Conservation (phyloP, 2,113 vertebrate genomes). For the Nymphicus hollandicus region DNA sequence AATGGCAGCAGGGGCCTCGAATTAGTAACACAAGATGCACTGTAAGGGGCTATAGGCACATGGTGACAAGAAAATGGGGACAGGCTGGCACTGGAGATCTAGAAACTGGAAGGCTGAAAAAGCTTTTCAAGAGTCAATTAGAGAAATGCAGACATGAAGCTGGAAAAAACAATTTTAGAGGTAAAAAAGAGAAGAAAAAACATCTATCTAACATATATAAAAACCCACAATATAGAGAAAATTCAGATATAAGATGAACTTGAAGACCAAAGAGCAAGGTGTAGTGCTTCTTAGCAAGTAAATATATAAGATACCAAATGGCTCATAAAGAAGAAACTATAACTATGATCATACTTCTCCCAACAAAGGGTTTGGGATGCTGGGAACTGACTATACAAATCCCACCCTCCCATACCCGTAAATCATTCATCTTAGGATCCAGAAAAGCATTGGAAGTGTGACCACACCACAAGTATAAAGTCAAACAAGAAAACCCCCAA, state of each 20-base stretch:
- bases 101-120: not conserved
- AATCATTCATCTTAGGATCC: not conserved
- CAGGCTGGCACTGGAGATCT: not conserved
- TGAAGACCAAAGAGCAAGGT: not conserved
- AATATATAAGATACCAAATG: not conserved
- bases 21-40: fast-evolving
- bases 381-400: not conserved
- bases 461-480: not conserved
- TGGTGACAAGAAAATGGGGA: not conserved
- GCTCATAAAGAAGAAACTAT: not conserved
- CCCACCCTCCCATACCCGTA: no score
- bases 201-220: not conserved
- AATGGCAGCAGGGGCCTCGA: not conserved
- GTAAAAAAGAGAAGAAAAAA: not conserved
- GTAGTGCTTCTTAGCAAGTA: not conserved
- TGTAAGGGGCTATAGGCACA: not conserved
- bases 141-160: not conserved
- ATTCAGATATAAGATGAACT: not conserved
- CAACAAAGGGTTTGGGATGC: not conserved
- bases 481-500: not conserved
- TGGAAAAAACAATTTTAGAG: not conserved
- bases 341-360: not conserved
- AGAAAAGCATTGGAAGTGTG: not conserved
- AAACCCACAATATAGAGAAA: not conserved
- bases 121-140: not conserved